These are phyloP conservation scores for Tylochromis polylepis DNA, from an alignment of 2,113 vertebrate species.

Conservation along the genomic window DNA sequence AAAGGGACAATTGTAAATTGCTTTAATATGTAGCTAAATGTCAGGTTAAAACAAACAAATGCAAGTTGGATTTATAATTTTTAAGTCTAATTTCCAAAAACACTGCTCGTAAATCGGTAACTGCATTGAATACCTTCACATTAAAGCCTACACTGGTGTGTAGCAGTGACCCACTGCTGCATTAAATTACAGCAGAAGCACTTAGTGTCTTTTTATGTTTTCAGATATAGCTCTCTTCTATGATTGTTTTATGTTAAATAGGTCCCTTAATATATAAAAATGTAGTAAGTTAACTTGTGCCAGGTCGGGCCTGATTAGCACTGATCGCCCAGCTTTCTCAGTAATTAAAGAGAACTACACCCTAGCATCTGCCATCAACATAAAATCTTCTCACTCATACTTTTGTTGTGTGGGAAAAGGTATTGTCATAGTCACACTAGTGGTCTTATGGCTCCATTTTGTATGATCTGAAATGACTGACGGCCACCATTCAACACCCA, in stretches of 20 bases:
- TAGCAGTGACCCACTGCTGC: not conserved
- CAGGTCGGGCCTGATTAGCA: not conserved
- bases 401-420: not conserved
- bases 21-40: not conserved
- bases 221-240: not conserved
- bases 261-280: not conserved
- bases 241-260: not conserved
- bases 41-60: not conserved
- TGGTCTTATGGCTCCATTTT: not conserved
- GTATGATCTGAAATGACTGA: conserved; percentile 1
- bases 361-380: not conserved
- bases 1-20: not conserved
- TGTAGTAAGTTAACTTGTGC: not conserved
- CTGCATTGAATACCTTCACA: not conserved
- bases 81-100: not conserved
- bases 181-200: not conserved
- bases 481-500: conserved; percentile 4
- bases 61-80: not conserved
- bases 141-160: not conserved
- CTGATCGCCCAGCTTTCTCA: not conserved
- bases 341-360: not conserved
- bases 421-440: not conserved
- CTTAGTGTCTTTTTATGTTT: not conserved
- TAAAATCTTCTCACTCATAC: not conserved
- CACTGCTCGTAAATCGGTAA: not conserved